These are phyloP conservation scores for Sebastes hopkinsi DNA, from an alignment of 2,797 vertebrate genomes.

Conservation along the genomic window DNA sequence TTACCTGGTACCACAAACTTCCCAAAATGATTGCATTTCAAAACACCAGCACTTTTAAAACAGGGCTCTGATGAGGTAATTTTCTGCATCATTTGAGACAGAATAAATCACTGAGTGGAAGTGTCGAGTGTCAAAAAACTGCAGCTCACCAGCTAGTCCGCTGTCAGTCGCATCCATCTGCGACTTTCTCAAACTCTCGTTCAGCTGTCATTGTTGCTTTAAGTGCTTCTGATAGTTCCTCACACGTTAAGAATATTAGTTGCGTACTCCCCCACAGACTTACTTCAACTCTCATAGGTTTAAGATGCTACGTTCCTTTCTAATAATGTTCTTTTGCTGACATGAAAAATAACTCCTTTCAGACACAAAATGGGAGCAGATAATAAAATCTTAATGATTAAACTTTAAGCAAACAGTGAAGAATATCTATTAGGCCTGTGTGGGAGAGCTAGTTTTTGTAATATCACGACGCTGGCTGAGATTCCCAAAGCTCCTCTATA, in stretches of 20 bases:
- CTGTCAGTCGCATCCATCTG: constrained; percentile 9
- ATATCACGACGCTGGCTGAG: neutral
- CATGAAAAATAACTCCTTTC: constrained; percentile 3
- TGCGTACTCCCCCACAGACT: neutral
- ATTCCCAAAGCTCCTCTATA: constrained; percentile 5
- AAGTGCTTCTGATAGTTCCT: constrained; percentile 20
- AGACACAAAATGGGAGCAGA: constrained; percentile 16
- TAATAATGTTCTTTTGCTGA: neutral
- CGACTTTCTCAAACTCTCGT: constrained; percentile 16
- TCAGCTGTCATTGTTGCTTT: constrained; percentile 35
- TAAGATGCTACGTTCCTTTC: constrained; percentile 7
- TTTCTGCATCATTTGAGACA: constrained; percentile 74
- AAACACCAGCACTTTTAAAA: constrained; percentile 58
- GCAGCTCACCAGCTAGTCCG: neutral
- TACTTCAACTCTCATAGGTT: neutral
- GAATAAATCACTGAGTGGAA: constrained; percentile 55
- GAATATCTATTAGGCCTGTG: constrained; percentile 1
- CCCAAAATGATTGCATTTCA: constrained; percentile 33
- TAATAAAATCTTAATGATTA: constrained; percentile 37
- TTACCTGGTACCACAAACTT: constrained; percentile 18
- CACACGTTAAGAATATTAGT: constrained; percentile 16
- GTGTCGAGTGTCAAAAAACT: constrained; percentile 35
- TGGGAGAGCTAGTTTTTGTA: neutral
- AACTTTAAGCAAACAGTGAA: constrained; percentile 28
- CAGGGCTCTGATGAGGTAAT: constrained; percentile 65